Percentiles rank a stretch among this genome's conserved stretches.
phyloP scores from a whole-genome alignment of 1,140 invertebrate genomes.

The Drosophila asahinai region DNA sequence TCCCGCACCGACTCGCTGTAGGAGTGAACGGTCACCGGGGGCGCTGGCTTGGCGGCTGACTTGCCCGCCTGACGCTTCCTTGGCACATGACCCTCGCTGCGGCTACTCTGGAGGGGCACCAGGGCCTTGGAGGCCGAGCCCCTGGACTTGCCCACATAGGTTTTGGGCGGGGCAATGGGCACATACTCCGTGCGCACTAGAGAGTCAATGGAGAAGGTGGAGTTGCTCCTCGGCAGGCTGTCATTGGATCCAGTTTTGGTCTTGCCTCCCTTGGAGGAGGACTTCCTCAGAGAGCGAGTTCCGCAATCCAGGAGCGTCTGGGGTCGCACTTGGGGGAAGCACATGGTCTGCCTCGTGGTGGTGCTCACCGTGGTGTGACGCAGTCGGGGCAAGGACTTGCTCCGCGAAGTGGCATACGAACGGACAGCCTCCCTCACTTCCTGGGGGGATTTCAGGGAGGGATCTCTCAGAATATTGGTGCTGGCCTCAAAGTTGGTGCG shows the following conservation, averaged over 20 bases:
- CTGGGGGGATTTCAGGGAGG: slow-evolving; percentile 87
- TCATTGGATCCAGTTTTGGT: slow-evolving; percentile 59
- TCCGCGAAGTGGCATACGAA: slow-evolving; percentile 80
- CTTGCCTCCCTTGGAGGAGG: slow-evolving; percentile 36
- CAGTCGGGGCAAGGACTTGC: slow-evolving; percentile 72
- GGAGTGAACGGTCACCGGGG: slow-evolving; percentile 24
- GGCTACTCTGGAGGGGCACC: slow-evolving; percentile 61
- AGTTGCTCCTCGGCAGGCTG: slow-evolving; percentile 78
- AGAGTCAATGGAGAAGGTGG: slow-evolving; percentile 82
- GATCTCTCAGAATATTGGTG: slow-evolving; percentile 83
- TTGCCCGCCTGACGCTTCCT: slow-evolving; percentile 45
- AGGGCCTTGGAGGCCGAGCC: slow-evolving; percentile 19
- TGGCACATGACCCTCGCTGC: slow-evolving; percentile 71
- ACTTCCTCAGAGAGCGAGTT: slow-evolving; percentile 49
- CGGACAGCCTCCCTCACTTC: slow-evolving; percentile 87
- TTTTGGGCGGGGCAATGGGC: slow-evolving; percentile 60
- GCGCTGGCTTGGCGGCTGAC: slow-evolving; percentile 4
- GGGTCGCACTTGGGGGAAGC: slow-evolving; percentile 60
- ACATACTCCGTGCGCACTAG: slow-evolving; percentile 55
- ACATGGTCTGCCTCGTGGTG: slow-evolving; percentile 74
- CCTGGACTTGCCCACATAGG: slow-evolving; percentile 67
- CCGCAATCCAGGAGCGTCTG: slow-evolving; percentile 63
- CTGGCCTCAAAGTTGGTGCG: slow-evolving; percentile 81
- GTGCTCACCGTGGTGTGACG: slow-evolving; percentile 66
- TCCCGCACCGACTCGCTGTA: slow-evolving; percentile 68